Base-by-base conservation (phyloP, 2,797 vertebrate genomes). In the Premnoplex brunnescens region DNA sequence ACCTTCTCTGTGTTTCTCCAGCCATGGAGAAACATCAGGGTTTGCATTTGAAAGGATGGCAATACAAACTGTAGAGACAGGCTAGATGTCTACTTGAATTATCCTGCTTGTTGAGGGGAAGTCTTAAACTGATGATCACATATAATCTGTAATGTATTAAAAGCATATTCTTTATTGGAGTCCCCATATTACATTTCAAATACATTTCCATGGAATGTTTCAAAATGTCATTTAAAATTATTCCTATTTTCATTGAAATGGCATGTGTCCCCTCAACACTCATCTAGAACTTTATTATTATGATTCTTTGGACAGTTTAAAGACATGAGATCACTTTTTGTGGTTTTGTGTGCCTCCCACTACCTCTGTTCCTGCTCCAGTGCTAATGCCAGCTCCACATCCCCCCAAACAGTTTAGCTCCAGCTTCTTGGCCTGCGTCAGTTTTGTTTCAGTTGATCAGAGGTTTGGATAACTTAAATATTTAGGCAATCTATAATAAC, bases 131-230 rank as follows among this genome's bases (percentile, higher is more conserved):
- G 95, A 95, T 96, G 96, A 97, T 96, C 96, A 91, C 92, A 95
- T 96, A 80, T 97, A 96, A 97, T 96, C 97, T 97, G 97, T 91
- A 96, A 97, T 89, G 75, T 96, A 97, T 97, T 97, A 97, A 96
- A 96, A 96, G 87, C 94, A 94, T 96, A 97, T 94, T 97, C 95
- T 92, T 97, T 95, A 97, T 96, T 96, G 96, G 92, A 88, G 91
- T 67, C 88, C 96, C 93, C 96, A 91, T 97, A 97, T 97, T 97
- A 94, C 95, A 95, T 97, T 97, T 97, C 97, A 97, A 97, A 97
- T 97, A 96, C 96, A 94, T 97, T 97, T 96, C 95, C 96, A 97
- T 85, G 95, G 97, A 97, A 97, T 96, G 96, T 95, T 97, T 97
- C 95, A 82, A 96, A 96, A 95, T 52, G 97, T 97, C 97, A 91